Base-by-base conservation (phyloP, 2,113 vertebrate species). In the Callopanchax toddi region DNA sequence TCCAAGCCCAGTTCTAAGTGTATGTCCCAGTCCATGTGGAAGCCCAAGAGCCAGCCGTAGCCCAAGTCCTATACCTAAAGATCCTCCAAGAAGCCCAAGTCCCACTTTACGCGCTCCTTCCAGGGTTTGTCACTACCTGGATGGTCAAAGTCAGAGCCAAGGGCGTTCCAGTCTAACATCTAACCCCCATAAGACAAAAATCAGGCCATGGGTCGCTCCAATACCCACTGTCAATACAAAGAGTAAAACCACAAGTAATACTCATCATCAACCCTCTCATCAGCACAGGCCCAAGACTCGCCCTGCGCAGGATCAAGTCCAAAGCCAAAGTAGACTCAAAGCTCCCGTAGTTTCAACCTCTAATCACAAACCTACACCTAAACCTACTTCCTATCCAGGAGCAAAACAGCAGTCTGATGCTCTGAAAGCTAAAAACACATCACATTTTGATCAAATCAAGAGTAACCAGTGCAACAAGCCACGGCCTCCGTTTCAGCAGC, bases 11-110 rank as follows among this genome's bases (percentile, higher is more conserved):
- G 72, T 60, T 64, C 77, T 65, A 43, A 91, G 88, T 78, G 62
- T 87, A 67, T 89, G 90, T 42, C 89, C 77, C 20, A 93, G 90
- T 85, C 90, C 90, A 2, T 76, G 68, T 79, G 83, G 81, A 20
- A 90, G 84, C 39, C 49, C 69, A 0, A 67, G 54, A 65, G 56
- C 67, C 21, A 86, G 81, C 39, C 71, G 60, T 15, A 89, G 79
- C 72, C 87, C 85, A 0, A 90, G 89, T 26, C 90, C 91, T 18
- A 63, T 82, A 66, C 61, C 40, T 1, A 78, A 59, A 59, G 66
- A 81, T 15, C 85, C 84, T 44, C 84, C 86, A 20, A 88, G 43
- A 77, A 91, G 90, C 45, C 91, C 90, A 0, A 89, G 86, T 76
- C 91, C 89, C 21, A 76, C 55, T 26, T 34, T 86, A 36, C 68